Base-by-base conservation (phyloP, 53 echinoderm and acorn worm genomes). In the Echinometra lucunter region DNA sequence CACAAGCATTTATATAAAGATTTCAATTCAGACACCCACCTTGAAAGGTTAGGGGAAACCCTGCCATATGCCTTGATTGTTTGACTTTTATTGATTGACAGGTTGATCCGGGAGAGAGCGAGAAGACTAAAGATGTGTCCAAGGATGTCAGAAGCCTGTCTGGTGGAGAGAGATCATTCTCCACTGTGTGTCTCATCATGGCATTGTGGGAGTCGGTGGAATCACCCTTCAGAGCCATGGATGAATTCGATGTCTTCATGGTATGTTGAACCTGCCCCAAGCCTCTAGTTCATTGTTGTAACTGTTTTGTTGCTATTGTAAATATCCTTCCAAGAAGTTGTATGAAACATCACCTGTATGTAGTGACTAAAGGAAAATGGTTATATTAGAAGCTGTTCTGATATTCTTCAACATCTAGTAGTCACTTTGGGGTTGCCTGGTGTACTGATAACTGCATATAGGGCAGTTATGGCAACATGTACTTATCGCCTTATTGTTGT, bases 181-280 rank as follows among this genome's bases (percentile, higher is more conserved):
- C 98, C 17, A 98, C 98, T 4, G 97, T 98, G 66, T 97, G 97
- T 72, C 98, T 98, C 92, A 98, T 98, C 94, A 97, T 98, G 97
- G 98, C 98, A 30, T 74, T 98, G 44, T 97, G 98, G 98, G 98
- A 97, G 74, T 97, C 97, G 17, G 97, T 97, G 95, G 97, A 98
- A 89, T 96, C 97, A 13, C 98, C 97, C 16, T 97, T 98, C 91
- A 96, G 97, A 66, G 98, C 97, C 37, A 94, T 98, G 88, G 98
- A 98, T 95, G 97, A 97, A 91, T 98, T 97, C 97, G 97, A 98
- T 93, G 97, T 97, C 32, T 97, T 97, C 93, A 98, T 98, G 98
- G 98, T 98, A 89, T 95, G 97, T 74, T 9, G 25, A 42, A 78
- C 25, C 63, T 1, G 25, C 5, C 60, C 25, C 25, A 21, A 49